phyloP scores from a whole-genome alignment of 2,113 vertebrate species.

The Campylomormyrus tamandua region DNA sequence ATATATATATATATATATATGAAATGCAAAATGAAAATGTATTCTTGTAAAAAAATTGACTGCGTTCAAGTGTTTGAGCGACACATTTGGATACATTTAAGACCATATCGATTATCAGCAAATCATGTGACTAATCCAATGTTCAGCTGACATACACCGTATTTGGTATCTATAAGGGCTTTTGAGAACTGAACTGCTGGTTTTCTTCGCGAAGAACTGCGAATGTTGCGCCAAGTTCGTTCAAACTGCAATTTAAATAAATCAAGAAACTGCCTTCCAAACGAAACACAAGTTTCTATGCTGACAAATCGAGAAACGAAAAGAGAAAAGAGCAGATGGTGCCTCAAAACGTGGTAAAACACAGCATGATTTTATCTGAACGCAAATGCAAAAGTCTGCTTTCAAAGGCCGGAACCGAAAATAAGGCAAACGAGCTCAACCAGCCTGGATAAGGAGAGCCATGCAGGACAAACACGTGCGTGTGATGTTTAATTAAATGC shows the following conservation, averaged over 20 bases:
- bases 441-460: neutral
- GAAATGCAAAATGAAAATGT: conserved; percentile 44
- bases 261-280: neutral
- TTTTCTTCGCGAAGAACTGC: neutral
- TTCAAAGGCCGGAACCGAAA: neutral
- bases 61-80: conserved; percentile 57
- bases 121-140: conserved; percentile 50
- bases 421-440: neutral
- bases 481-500: neutral
- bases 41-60: conserved; percentile 48
- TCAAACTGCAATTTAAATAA: neutral
- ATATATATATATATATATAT: conserved; percentile 48
- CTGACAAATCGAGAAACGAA: conserved; percentile 32
- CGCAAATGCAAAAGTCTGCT: neutral
- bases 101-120: conserved; percentile 46
- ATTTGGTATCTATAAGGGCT: conserved; percentile 66
- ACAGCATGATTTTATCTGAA: neutral
- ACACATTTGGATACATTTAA: conserved; percentile 49
- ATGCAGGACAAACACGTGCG: neutral
- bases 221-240: neutral
- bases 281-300: conserved; percentile 28
- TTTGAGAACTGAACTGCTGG: conserved; percentile 46
- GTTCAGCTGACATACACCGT: conserved; percentile 49
- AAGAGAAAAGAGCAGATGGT: conserved; percentile 10
- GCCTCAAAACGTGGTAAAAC: neutral